phyloP scores from a whole-genome alignment of 1,140 invertebrate genomes.

The Littorina saxatilis region DNA sequence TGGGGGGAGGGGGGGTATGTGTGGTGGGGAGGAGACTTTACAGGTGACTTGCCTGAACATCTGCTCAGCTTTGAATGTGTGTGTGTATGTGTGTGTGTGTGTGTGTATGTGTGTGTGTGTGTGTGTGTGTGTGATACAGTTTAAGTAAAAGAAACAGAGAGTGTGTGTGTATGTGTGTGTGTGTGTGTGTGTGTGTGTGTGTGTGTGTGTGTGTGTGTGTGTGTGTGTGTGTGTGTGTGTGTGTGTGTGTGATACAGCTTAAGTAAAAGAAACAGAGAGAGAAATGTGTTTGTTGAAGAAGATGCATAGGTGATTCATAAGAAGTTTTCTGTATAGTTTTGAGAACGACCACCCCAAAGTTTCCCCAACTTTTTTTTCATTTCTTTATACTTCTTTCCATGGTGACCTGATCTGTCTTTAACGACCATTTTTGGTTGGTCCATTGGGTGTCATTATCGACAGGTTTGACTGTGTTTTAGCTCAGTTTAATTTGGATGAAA shows the following conservation, averaged over 20 bases:
- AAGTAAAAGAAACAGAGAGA: neutral
- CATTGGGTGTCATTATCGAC: too few species aligned
- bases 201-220: neutral
- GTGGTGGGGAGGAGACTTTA: neutral
- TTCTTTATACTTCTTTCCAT: neutral
- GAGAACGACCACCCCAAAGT: neutral
- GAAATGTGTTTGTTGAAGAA: too few species aligned
- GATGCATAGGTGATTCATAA: neutral
- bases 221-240: slow-evolving; percentile 16
- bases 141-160: neutral
- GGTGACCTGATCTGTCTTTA: neutral
- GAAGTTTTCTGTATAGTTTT: neutral
- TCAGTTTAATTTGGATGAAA: too few species aligned
- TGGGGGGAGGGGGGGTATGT: neutral
- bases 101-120: neutral
- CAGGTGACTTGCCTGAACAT: too few species aligned
- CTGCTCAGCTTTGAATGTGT: too few species aligned
- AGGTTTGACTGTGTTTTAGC: too few species aligned
- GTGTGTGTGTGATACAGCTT: too few species aligned
- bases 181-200: slow-evolving; percentile 22
- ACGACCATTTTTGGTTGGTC: neutral
- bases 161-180: neutral
- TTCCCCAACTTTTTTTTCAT: neutral
- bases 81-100: slow-evolving; percentile 19
- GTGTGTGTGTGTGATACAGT: slow-evolving; percentile 2